These are phyloP conservation scores for Bradypus variegatus DNA, from an alignment of 2,797 vertebrate genomes.

Conservation along the genomic window DNA sequence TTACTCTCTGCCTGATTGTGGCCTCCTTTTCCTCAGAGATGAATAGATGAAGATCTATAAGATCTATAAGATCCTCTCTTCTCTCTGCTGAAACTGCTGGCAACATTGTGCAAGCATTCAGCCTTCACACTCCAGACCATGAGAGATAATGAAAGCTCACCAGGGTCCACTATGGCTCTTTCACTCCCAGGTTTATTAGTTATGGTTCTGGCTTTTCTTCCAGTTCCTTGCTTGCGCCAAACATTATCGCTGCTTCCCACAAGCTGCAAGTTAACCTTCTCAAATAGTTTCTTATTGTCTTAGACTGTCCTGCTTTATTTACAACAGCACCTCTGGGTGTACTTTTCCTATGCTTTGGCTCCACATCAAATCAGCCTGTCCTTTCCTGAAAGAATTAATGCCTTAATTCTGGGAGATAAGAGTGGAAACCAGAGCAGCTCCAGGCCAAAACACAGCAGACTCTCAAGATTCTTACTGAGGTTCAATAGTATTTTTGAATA, in stretches of 20 bases:
- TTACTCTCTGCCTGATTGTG: neutral
- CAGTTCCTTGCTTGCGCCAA: neutral
- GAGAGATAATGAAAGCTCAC: neutral
- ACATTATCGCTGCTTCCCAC: neutral
- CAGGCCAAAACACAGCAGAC: neutral
- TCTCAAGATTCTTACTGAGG: neutral
- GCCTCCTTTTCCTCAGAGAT: neutral
- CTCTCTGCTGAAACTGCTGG: neutral
- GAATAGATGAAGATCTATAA: no score
- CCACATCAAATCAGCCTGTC: neutral
- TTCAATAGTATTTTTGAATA: neutral
- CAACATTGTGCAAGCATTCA: neutral
- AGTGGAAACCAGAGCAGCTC: no score
- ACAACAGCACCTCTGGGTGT: neutral
- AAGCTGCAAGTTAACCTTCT: neutral
- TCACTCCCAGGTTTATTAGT: neutral
- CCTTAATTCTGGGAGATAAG: neutral
- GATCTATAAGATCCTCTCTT: neutral
- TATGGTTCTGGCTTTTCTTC: neutral
- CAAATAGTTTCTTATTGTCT: neutral
- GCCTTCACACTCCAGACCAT: neutral
- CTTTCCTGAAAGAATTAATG: neutral
- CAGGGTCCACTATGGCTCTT: no score
- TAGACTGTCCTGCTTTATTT: neutral
- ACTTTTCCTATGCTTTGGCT: no score